Base-by-base conservation (phyloP, 1,140 invertebrate genomes). In the Drosophila bocqueti region DNA sequence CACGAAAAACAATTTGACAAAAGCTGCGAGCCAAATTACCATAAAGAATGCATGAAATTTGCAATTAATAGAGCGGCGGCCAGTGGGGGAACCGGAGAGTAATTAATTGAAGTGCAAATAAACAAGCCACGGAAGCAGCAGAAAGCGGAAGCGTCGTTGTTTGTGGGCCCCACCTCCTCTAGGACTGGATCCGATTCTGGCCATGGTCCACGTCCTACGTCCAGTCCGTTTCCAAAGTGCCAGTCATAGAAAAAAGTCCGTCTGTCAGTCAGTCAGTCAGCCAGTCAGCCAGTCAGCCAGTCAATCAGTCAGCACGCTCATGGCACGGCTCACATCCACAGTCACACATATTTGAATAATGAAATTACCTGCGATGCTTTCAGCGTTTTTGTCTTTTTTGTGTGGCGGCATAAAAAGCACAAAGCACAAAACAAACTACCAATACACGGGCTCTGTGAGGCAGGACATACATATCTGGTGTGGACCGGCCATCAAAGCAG, bases 1-100 rank as follows among this genome's bases (percentile, higher is more conserved):
- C 83, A 79, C 71, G 67, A 83, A 87, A 72, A 79, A 64, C 80
- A 87, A 87, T 87, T 86, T 86, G 64, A 83, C 77, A 86, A 83
- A 68, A 69, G 50, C 64, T 81, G 73, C 49, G 66, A 66, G 58
- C 40, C 36, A 72, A 87, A 87, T 86, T 85, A 86, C 54, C 83
- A 81, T 75, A 85, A 81, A 82, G 75, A 85, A 85, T 86, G 62
- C 81, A 76, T 83, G 52, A 67, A 81, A 71, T 67, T 69, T 62
- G 21, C 65, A 85, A 75, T 85, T 69, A 86, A 79, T 78, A 67
- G 67, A 81, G n/a, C 58, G 45, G 10, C 52, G 47, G 36, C 18
- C 18, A 79, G 45, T 42, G 18, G 40, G 42, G 55, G 40, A 55
- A 45, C 10, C 34, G 45, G 50, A 29, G 47, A 49, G 26, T 63